Evolutionary conservation across 2,113 vertebrate species (phyloP).

Genomic region (Siniperca knerii): DNA sequence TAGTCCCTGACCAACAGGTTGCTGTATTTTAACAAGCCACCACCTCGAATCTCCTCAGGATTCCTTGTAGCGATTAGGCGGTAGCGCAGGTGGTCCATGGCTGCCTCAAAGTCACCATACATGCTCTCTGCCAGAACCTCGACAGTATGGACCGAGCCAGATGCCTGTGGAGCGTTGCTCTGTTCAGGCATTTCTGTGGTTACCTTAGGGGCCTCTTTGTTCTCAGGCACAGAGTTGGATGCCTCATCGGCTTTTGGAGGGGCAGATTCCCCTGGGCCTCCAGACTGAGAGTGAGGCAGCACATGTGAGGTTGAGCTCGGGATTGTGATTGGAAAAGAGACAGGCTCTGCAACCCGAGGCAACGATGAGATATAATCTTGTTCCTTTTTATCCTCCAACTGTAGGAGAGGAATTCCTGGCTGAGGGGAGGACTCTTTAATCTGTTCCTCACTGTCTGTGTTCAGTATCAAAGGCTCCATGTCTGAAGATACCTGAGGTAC

Average conservation of each 20-base stretch:
- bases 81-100: constrained; percentile 93
- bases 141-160: constrained; percentile 73
- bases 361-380: constrained; percentile 53
- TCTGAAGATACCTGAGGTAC: constrained; percentile 74
- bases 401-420: constrained; percentile 52
- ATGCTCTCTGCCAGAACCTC: constrained; percentile 94
- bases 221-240: constrained; percentile 53
- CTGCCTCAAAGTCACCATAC: constrained; percentile 94
- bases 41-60: constrained; percentile 96
- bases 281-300: constrained; percentile 52
- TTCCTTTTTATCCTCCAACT: constrained; percentile 60
- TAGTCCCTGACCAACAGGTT: constrained; percentile 95
- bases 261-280: constrained; percentile 33
- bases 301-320: constrained; percentile 60
- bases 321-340: constrained; percentile 75
- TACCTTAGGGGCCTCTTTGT: constrained; percentile 51
- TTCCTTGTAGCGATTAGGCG: constrained; percentile 94
- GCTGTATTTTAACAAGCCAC: constrained; percentile 96
- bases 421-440: constrained; percentile 57
- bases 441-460: constrained; percentile 60
- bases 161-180: constrained; percentile 31
- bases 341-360: constrained; percentile 69
- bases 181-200: constrained; percentile 51
- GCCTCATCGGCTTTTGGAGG: constrained; percentile 41
- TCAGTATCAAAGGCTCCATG: constrained; percentile 66